A percentile compares a stretch with the other conserved stretches of the same genome.
Conservation (phyloP, 2,888 invertebrate genomes). For the Palloptera scutellata region DNA sequence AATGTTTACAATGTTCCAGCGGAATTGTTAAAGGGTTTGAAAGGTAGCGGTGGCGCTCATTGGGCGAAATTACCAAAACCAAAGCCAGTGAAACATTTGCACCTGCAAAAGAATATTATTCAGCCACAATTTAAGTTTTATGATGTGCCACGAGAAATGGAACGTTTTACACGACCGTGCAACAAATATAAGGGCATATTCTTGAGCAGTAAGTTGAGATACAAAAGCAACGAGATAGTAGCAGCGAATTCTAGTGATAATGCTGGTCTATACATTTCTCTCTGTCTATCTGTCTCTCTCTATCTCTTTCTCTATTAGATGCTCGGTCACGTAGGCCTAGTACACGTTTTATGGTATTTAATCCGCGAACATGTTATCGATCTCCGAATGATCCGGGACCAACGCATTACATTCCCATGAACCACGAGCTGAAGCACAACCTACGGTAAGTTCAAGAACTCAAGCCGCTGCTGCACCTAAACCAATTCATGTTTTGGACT, state of each 20-base stretch:
- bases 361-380: conserved; percentile 46
- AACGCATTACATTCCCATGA: conserved; percentile 42
- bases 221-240: background rate
- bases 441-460: conserved; percentile 16
- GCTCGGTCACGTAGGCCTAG: conserved; percentile 49
- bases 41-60: conserved; percentile 45
- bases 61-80: conserved; percentile 44
- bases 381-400: conserved; percentile 53
- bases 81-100: conserved; percentile 1
- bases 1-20: conserved; percentile 49
- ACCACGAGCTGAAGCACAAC: conserved; percentile 29
- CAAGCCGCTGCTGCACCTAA: background rate
- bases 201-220: conserved; percentile 47
- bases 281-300: background rate
- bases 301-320: conserved; percentile 41
- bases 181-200: conserved; percentile 51
- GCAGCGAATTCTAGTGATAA: background rate
- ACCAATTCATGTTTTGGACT: background rate
- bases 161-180: conserved; percentile 40
- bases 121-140: conserved; percentile 31
- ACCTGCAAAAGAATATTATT: background rate
- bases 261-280: background rate
- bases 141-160: conserved; percentile 35
- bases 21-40: conserved; percentile 36
- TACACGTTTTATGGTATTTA: conserved; percentile 46